Percentiles rank a stretch among this genome's conserved stretches.
Conservation (phyloP, 2,888 invertebrate species). For the Chloromyia formosa region DNA sequence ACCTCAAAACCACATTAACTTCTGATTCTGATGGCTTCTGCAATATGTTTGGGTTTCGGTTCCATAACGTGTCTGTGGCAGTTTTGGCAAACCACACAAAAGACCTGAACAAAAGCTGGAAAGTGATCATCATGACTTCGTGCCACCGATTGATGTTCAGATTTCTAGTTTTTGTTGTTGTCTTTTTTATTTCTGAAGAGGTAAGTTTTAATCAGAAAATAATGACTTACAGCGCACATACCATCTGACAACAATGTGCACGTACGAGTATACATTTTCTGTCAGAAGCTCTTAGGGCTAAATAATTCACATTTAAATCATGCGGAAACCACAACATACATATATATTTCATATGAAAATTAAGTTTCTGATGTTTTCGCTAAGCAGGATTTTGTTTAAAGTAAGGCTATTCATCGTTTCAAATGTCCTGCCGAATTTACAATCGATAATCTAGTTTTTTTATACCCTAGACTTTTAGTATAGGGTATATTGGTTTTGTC, state of each 20-base stretch:
- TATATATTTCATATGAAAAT: too few relatives aligned
- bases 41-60: constrained; percentile 22
- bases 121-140: constrained; percentile 33
- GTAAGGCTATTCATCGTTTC: too few relatives aligned
- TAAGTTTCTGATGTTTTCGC: too few relatives aligned
- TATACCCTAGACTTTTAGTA: too few relatives aligned
- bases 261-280: constrained; percentile 31
- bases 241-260: constrained; percentile 31
- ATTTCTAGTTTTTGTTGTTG: constrained; percentile 8
- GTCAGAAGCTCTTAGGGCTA: constrained; percentile 27
- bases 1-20: constrained; percentile 15
- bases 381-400: too few relatives aligned
- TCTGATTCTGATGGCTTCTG: constrained; percentile 26
- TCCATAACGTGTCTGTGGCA: constrained; percentile 16
- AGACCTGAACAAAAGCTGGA: constrained; percentile 28
- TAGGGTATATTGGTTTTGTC: too few relatives aligned
- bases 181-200: too few relatives aligned
- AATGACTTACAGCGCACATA: constrained; percentile 40
- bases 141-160: constrained; percentile 33
- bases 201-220: constrained; percentile 38
- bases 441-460: too few relatives aligned
- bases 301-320: constrained; percentile 33
- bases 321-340: constrained; percentile 18
- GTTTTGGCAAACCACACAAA: constrained; percentile 27
- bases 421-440: too few relatives aligned